phyloP scores from a whole-genome alignment of 2,797 vertebrate species.

The Florisuga fusca region DNA sequence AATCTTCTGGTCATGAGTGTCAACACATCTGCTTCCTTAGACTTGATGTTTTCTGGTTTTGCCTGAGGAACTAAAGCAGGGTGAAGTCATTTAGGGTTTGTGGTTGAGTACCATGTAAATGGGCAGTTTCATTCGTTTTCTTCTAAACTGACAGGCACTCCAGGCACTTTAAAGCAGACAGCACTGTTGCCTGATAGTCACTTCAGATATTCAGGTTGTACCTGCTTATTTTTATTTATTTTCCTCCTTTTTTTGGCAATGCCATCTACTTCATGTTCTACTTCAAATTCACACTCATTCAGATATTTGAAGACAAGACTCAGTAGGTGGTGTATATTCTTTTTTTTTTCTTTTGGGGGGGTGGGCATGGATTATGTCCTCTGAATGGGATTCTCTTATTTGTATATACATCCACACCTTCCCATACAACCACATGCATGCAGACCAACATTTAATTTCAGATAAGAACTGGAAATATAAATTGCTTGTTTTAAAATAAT shows the following conservation, averaged over 20 bases:
- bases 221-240: constrained; percentile 9
- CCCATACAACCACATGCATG: not conserved
- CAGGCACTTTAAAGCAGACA: not conserved
- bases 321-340: accelerated
- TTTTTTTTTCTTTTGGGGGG: accelerated
- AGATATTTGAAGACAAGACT: not conserved
- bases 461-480: not conserved
- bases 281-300: not conserved
- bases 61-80: not conserved
- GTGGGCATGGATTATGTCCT: not conserved
- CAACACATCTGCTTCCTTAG: not conserved
- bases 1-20: not conserved
- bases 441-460: not conserved
- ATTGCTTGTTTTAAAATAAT: not conserved
- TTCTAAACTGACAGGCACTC: not conserved
- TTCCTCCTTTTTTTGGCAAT: not conserved
- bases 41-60: not conserved
- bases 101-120: not conserved
- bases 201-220: not conserved
- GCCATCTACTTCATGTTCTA: not conserved
- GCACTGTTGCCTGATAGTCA: not conserved
- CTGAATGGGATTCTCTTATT: not conserved
- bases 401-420: not conserved
- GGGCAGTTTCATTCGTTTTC: constrained; percentile 28
- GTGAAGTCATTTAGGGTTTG: not conserved